Evolutionary conservation across 2,888 invertebrate species (phyloP).

Genomic region (Drosophila birchii): DNA sequence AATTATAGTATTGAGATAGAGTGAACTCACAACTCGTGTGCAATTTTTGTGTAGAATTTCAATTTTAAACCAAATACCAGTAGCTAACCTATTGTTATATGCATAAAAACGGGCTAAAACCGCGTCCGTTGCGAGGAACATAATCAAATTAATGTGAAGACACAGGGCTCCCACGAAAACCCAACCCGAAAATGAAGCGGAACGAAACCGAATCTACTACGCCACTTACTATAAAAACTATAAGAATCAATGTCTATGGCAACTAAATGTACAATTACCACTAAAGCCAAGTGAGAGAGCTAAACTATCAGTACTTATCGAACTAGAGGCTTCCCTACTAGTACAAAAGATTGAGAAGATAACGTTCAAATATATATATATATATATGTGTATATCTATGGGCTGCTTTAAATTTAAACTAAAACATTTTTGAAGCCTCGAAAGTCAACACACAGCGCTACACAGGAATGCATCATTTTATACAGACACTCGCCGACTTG

Average conservation of each 20-base stretch:
- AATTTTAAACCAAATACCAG: slow-evolving; percentile 49
- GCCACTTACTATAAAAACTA: slow-evolving; percentile 42
- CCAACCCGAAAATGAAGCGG: slow-evolving; percentile 16
- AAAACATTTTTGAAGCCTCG: slow-evolving; percentile 16
- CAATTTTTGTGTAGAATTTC: slow-evolving; percentile 69
- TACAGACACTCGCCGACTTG: slow-evolving; percentile 40
- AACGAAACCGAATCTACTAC: slow-evolving; percentile 55
- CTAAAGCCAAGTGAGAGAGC: slow-evolving; percentile 41
- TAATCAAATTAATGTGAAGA: slow-evolving; percentile 72
- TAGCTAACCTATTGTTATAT: slow-evolving; percentile 47
- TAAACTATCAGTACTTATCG: slow-evolving; percentile 67
- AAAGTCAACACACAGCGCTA: slow-evolving; percentile 46
- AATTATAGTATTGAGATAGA: slow-evolving; percentile 42
- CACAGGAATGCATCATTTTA: slow-evolving; percentile 37
- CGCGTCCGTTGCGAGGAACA: slow-evolving; percentile 47
- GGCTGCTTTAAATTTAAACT: slow-evolving; percentile 60
- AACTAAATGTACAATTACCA: slow-evolving; percentile 53
- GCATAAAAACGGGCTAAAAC: slow-evolving; percentile 33
- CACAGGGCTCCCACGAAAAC: slow-evolving; percentile 56
- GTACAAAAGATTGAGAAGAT: slow-evolving; percentile 56
- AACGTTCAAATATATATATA: slow-evolving; percentile 15
- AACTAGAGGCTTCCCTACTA: slow-evolving; percentile 79
- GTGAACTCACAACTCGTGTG: slow-evolving; percentile 61
- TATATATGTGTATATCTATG: slow-evolving; percentile 42
- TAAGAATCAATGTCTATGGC: slow-evolving; percentile 60